Evolutionary conservation across 2,797 vertebrate species (phyloP), one percentile per base, ranked within the genome.

Genomic region (Chiloscyllium punctatum): DNA sequence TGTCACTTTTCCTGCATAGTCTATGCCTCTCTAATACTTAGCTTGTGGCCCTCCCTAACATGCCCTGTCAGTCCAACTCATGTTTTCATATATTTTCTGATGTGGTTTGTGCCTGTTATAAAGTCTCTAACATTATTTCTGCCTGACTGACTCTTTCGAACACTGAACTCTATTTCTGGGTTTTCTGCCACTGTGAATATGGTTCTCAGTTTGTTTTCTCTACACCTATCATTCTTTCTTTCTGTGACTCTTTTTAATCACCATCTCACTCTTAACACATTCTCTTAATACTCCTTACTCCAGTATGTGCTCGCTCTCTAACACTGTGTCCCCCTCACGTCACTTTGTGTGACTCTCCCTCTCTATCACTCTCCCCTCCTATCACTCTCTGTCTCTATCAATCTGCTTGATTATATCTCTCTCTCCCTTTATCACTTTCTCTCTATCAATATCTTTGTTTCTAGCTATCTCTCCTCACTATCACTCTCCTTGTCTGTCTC

Each of bases 21-120:
- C 37, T 71, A 48, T 42, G 33, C 18, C 30, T 92, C 25, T 68
- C 62, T 71, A 94, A 48, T 57, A 9, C n/a, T 42, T 82, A 82
- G 16, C 13, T 57, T 69, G 8, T 33, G 77, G 82, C 69, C 25
- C 42, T 27, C 51, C 9, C 53, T 87, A 62, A 74, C n/a, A 72
- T 0, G 0, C 0, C 42, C 42, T 48, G 1, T 0, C 25, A 72
- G 33, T 9, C 37, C 51, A 84, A 48, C 42, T 84, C 37, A 23
- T 16, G 88, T 9, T 25, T 1, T 51, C 21, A 88, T 91, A 96
- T 42, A 95, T 69, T 8, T 1, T 57, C 51, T 88, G 37, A 51
- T 42, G 66, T 92, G 95, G n/a, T 57, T 0, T 0, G 37, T 92
- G 3, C n/a, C 71, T 69, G 53, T 95, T 33, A 87, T 18, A 1